Base-by-base conservation (phyloP, 2,797 vertebrate species). In the Anableps anableps region DNA sequence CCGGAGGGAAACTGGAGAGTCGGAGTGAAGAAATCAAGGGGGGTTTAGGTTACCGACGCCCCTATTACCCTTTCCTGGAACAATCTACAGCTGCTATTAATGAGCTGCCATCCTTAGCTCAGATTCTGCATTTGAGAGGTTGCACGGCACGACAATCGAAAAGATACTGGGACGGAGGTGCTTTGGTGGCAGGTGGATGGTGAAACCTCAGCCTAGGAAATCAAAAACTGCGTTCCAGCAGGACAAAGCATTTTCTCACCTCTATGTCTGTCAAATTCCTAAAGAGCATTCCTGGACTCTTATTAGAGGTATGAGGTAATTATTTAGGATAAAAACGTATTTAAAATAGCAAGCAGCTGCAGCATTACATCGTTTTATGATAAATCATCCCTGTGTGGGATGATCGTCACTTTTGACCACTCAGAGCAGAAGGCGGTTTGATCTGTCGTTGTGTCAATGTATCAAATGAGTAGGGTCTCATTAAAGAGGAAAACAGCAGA, bases 51-150 rank as follows among this genome's bases (percentile, higher is more conserved):
- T 92, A 92, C 91, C 72, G 72, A 62, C 74, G 83, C 76, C 81
- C 91, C 88, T 91, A 77, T 86, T 90, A 48, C 66, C 79, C 75
- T 92, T 95, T 94, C 16, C 94, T 92, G 89, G 91, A 92, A 94
- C 92, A 95, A 94, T 94, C 93, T 91, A 89, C 88, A 83, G 91
- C 66, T 75, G 85, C 87, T 91, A 89, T 94, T 92, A 92, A 94
- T 75, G 75, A 93, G 82, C 82, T 81, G 76, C 53, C 74, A 72
- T 75, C n/a, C 74, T 81, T 71, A 85, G 81, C 74, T 79, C 38
- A 78, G 81, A 89, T 79, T 82, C 72, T 76, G 48, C 47, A 62
- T 72, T 68, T 66, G 64, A 6, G 41, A 23, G 78, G 36, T 31
- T 77, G 77, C 78, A 48, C 47, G 68, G 76, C 83, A 81, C 70